phyloP scores from a whole-genome alignment of 37 sponge, comb jelly and placozoan species.

The Amphimedon queenslandica region DNA sequence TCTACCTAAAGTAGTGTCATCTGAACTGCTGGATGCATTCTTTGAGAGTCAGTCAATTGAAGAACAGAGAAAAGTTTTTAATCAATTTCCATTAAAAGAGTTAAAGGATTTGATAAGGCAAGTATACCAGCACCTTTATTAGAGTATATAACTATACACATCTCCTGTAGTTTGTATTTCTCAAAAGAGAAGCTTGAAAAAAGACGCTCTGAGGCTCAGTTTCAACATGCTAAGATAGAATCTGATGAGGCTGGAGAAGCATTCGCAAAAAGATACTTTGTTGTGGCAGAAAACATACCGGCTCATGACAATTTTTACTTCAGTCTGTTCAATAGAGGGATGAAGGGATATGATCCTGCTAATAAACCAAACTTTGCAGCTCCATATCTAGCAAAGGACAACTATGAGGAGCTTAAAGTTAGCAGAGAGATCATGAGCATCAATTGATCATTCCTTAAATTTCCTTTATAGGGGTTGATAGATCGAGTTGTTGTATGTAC shows the following conservation, averaged over 20 bases:
- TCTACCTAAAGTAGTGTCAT: neutral
- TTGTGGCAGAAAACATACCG: slow-evolving; percentile 22
- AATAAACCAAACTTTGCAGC: slow-evolving; percentile 19
- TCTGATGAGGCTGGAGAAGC: neutral
- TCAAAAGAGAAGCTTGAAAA: neutral
- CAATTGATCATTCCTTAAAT: neutral
- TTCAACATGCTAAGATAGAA: slow-evolving; percentile 5
- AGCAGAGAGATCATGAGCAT: too few relatives aligned
- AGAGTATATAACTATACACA: too few relatives aligned
- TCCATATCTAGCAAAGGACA: slow-evolving; percentile 24
- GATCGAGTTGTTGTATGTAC: slow-evolving; percentile 25
- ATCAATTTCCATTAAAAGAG: slow-evolving; percentile 18
- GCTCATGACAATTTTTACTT: slow-evolving; percentile 48
- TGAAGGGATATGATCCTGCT: slow-evolving; percentile 7
- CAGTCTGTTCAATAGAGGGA: slow-evolving; percentile 28
- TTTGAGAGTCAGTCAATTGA: slow-evolving; percentile 17
- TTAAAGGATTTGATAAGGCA: slow-evolving; percentile 16
- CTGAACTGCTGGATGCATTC: slow-evolving; percentile 38
- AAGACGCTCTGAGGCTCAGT: slow-evolving; percentile 9
- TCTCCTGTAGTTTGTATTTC: neutral
- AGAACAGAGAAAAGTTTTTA: slow-evolving; percentile 26
- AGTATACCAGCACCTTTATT: too few relatives aligned
- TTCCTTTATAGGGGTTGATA: slow-evolving; percentile 32
- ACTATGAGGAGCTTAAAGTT: slow-evolving; percentile 40
- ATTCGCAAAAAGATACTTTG: slow-evolving; percentile 19